These are phyloP conservation scores for Ectropis grisescens DNA, from an alignment of 1,140 invertebrate genomes.

Conservation along the genomic window DNA sequence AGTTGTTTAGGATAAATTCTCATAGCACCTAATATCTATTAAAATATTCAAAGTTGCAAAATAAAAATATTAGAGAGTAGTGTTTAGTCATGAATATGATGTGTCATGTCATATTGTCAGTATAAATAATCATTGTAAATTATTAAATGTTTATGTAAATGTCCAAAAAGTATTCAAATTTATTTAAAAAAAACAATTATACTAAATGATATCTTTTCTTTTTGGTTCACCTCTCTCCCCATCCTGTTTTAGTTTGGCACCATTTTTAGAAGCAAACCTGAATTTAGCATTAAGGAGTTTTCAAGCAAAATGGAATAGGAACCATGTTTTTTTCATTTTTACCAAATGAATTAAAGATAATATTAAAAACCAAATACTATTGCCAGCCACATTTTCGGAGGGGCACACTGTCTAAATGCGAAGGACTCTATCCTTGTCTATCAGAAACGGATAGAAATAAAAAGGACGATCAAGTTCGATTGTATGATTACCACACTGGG, in stretches of 20 bases:
- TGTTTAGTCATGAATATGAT: slow-evolving; percentile 60
- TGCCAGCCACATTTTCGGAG: no score
- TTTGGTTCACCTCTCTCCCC: slow-evolving; percentile 47
- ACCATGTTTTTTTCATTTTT: no score
- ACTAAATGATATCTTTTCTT: slow-evolving; percentile 48
- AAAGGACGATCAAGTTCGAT: no score
- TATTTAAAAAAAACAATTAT: slow-evolving; percentile 65
- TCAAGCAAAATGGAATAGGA: no score
- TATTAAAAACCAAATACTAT: no score
- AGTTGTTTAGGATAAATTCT: slow-evolving; percentile 59
- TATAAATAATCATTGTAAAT: slow-evolving; percentile 70
- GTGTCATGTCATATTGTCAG: slow-evolving; percentile 60
- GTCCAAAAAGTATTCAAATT: slow-evolving; percentile 70
- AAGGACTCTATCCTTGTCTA: no score
- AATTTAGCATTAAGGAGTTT: no score
- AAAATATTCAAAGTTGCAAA: slow-evolving; percentile 62
- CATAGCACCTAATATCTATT: slow-evolving; percentile 62
- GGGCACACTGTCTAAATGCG: no score
- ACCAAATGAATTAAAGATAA: no score
- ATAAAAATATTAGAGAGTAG: slow-evolving; percentile 59
- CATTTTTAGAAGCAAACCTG: neutral
- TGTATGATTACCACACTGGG: no score
- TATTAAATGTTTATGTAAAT: slow-evolving; percentile 71
- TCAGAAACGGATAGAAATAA: no score
- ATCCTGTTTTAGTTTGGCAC: slow-evolving; percentile 24